Evolutionary conservation across 2,888 invertebrate genomes (phyloP), one percentile per base, ranked within the genome.

Genomic region (Rhingia rostrata): DNA sequence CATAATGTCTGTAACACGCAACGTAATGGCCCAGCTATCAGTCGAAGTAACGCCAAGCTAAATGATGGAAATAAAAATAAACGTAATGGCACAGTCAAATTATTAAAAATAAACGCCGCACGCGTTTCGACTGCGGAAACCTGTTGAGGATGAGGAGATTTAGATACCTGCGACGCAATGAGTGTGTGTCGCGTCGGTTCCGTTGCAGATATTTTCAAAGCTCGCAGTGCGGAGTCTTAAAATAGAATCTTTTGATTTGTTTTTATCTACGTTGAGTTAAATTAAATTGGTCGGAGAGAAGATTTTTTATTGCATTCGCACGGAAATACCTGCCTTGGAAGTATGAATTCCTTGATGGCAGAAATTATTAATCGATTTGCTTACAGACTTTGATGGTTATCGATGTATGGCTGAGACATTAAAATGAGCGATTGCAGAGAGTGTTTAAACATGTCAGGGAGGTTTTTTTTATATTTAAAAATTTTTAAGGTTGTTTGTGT

Each of bases 281-380:
- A 66, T 51, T 75, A 75, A 67, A 75, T 75, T 75, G 67, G 43
- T 66, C 35, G 30, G 43, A 35, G 12, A 51, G 58, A 67, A 67
- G 51, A 66, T 41, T 41, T 30, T 58, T 12, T 54, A 49, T 60
- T 66, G 10, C 9, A 12, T 35, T 56, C 6, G 41, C 39, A 30
- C 3, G 4, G 30, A 9, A 32, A 43, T 58, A 47, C 69, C 49
- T 58, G 14, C 39, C 39, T 1, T 32, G 56, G 56, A 54, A 35
- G 56, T 37, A 14, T 14, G 12, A 54, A 54, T 54, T 54, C 22
- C 45, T 53, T 22, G 14, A 54, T 4, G 37, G 56, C 7, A 45
- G 22, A 7, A 54, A 1, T 43, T 54, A 54, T 67, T 67, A 54
- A 67, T 67, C n/a, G 43, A 30, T 14, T 67, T 67, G 54, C 22